Evolutionary conservation across 2,113 vertebrate species (phyloP).

Genomic region (Herpailurus yagouaroundi): DNA sequence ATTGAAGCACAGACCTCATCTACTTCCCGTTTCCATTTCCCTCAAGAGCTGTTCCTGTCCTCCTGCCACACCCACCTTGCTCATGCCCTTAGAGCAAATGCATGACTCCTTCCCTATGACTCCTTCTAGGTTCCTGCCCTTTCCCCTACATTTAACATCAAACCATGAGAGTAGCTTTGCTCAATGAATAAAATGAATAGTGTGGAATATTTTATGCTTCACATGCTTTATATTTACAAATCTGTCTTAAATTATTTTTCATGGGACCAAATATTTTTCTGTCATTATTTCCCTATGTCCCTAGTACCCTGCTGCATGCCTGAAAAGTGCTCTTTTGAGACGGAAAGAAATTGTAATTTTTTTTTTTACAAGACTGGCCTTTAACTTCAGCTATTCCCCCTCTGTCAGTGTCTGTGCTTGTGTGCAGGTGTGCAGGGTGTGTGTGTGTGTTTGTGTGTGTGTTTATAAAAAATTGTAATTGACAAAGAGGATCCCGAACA

Average conservation of each 20-base stretch:
- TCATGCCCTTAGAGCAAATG: neutral
- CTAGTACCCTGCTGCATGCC: neutral
- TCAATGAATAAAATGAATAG: neutral
- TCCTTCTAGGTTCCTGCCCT: neutral
- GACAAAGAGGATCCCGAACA: neutral
- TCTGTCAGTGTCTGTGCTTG: neutral
- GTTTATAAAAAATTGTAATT: neutral
- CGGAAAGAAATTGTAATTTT: neutral
- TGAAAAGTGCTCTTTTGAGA: neutral
- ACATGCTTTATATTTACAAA: neutral
- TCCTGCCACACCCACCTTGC: neutral
- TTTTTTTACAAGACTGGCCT: neutral
- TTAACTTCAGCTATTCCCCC: neutral
- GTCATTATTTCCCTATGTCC: neutral
- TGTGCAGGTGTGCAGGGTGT: neutral
- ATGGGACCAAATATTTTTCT: neutral
- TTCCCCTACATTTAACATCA: neutral
- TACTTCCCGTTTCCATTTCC: neutral
- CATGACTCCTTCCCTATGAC: neutral
- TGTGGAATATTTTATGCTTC: neutral
- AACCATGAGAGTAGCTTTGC: neutral
- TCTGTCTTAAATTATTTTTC: neutral
- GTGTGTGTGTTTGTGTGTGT: neutral
- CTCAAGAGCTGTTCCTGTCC: fast-evolving
- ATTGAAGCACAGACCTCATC: neutral